Conservation (phyloP, 2,797 vertebrate genomes). For the Sebastes kiyomatsui region DNA sequence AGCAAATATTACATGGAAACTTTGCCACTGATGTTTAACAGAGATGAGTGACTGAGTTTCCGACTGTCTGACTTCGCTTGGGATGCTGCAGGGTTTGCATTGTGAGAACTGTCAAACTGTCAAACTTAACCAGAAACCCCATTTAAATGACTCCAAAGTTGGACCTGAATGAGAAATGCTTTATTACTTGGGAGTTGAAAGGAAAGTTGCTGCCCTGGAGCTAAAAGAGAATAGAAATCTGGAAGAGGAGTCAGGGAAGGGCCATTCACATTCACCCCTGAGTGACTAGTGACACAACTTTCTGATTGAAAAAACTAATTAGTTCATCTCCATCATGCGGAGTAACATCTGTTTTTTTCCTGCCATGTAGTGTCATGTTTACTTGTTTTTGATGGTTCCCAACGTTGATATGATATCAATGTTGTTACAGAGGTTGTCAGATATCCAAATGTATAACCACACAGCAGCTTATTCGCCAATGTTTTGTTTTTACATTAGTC, state of each 20-base stretch:
- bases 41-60: slow-evolving; percentile 25
- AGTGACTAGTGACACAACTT: slow-evolving; percentile 56
- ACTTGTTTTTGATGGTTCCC: background rate
- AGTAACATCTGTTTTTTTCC: background rate
- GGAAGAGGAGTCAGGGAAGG: slow-evolving; percentile 28
- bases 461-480: background rate
- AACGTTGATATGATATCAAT: background rate
- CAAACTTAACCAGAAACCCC: slow-evolving; percentile 42
- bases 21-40: slow-evolving; percentile 27
- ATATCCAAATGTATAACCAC: background rate
- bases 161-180: slow-evolving; percentile 43
- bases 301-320: slow-evolving; percentile 50
- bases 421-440: background rate
- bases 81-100: slow-evolving; percentile 37
- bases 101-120: slow-evolving; percentile 40
- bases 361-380: slow-evolving; percentile 8
- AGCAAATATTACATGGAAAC: slow-evolving; percentile 39
- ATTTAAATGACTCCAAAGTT: slow-evolving; percentile 50
- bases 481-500: background rate
- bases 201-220: slow-evolving; percentile 40
- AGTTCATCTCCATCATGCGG: slow-evolving; percentile 28
- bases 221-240: slow-evolving; percentile 45
- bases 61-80: slow-evolving; percentile 4
- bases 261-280: slow-evolving; percentile 27
- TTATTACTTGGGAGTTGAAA: slow-evolving; percentile 50